Evolutionary conservation across 1,140 invertebrate genomes (phyloP).

Genomic region (Drosophila micromelanica): DNA sequence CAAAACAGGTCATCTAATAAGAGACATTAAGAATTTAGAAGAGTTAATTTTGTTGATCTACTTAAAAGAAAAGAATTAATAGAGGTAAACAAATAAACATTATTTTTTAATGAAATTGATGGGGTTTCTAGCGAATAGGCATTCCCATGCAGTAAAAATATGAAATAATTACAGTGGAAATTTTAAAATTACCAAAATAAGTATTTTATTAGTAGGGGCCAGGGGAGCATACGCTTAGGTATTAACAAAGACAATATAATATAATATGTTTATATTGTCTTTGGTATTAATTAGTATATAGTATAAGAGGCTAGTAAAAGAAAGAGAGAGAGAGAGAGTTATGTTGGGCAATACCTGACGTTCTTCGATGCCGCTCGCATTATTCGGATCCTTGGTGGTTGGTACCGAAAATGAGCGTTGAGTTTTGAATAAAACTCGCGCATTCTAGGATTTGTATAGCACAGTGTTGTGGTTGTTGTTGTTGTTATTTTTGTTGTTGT

Average conservation of each 20-base stretch:
- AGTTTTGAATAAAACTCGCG: slow-evolving; percentile 94
- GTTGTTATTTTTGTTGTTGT: slow-evolving; percentile 42
- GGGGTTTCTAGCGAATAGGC: slow-evolving; percentile 30
- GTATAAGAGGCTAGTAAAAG: slow-evolving; percentile 20
- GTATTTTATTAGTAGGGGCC: slow-evolving; percentile 29
- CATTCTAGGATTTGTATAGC: slow-evolving; percentile 83
- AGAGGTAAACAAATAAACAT: slow-evolving; percentile 1
- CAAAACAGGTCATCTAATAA: neutral
- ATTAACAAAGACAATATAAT: too few relatives aligned
- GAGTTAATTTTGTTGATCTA: slow-evolving; percentile 13
- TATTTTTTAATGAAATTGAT: slow-evolving; percentile 23
- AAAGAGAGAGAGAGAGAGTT: slow-evolving; percentile 50
- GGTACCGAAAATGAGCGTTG: slow-evolving; percentile 96
- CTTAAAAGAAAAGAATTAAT: slow-evolving; percentile 6
- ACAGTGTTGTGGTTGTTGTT: slow-evolving; percentile 47
- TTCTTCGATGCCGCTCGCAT: slow-evolving; percentile 85
- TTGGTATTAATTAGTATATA: slow-evolving; percentile 41
- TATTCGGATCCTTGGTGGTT: slow-evolving; percentile 90
- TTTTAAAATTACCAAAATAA: slow-evolving; percentile 1
- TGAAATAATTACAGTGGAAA: slow-evolving; percentile 6
- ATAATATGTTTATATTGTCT: too few relatives aligned
- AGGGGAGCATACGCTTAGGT: slow-evolving; percentile 23
- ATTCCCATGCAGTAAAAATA: slow-evolving; percentile 52
- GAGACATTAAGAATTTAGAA: slow-evolving; percentile 47
- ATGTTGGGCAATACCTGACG: slow-evolving; percentile 82